A percentile compares a stretch with the other conserved stretches of the same genome.
Evolutionary conservation across 1,140 invertebrate species (phyloP).

Genomic region (Trichonephila inaurata): DNA sequence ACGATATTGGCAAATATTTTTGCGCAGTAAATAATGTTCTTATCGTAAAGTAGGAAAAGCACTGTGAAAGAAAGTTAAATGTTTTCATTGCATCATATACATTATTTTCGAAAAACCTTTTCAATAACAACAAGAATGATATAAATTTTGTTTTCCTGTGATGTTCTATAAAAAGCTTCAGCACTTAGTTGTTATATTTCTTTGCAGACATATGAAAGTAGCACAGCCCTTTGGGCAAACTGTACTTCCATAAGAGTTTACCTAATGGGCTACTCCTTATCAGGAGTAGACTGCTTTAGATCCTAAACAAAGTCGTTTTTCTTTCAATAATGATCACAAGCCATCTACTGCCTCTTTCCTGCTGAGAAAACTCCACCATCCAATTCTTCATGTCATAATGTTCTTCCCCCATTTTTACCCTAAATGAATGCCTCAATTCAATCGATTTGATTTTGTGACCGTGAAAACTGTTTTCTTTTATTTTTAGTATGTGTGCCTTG

Average conservation of each 20-base stretch:
- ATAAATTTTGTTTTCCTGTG: neutral
- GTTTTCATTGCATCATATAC: neutral
- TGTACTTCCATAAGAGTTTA: neutral
- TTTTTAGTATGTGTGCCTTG: no score
- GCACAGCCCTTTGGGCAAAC: slow-evolving; percentile 25
- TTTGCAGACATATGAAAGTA: neutral
- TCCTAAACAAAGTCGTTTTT: slow-evolving; percentile 38
- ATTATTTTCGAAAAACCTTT: neutral
- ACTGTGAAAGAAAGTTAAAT: no score
- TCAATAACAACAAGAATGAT: neutral
- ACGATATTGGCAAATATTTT: no score
- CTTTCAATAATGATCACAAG: slow-evolving; percentile 32
- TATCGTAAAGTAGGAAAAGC: no score
- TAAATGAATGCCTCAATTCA: neutral
- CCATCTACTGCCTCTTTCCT: neutral
- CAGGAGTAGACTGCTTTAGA: slow-evolving; percentile 24
- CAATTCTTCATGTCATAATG: slow-evolving; percentile 34
- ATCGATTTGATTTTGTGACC: neutral
- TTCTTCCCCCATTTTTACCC: neutral
- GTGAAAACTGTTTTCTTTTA: no score
- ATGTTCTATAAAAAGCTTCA: neutral
- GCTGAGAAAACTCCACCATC: neutral
- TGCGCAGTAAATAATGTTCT: no score
- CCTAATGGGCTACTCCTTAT: slow-evolving; percentile 29
- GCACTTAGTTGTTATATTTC: neutral